Base-by-base conservation (phyloP, 1,140 invertebrate species). In the Venturia canescens region DNA sequence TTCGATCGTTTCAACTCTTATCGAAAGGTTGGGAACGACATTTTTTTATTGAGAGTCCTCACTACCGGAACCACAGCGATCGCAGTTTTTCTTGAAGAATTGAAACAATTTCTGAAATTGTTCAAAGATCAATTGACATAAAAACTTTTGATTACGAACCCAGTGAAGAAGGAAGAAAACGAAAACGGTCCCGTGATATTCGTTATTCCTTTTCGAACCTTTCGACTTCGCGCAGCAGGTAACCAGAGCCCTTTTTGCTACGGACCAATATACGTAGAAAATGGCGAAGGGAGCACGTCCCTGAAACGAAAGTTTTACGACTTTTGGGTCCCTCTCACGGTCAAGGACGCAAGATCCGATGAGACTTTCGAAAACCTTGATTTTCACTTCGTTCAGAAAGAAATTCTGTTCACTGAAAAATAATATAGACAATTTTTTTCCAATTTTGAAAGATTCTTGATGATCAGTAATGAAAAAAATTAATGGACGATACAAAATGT, bases 261-360 rank as follows among this genome's bases (percentile, higher is more conserved):
- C 69, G 69, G 69, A 13, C 23, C 34, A 5, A 9, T 21, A 63
- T 27, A 27, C 69, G 31, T 69, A 44, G n/a, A n/a, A 81, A 88
- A 88, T 89, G 86, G 80, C 85, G 82, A 84, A 63, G 21, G 50
- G 77, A 84, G 69, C 80, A 83, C 78, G 84, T 84, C 88, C 88
- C 89, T 88, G 53, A 27, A 67, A 38, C 77, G 53, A 50, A 21
- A 31, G 44, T 66, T 76, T 76, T 57, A 66, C 82, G 83, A 80
- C 34, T 71, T 44, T 27, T 26, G 3, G 21, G n/a, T n/a, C 48
- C 31, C 11, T 44, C 18, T 44, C n/a, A 75, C 53, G 72, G 72
- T 34, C 72, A 60, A 38, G 44, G 38, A 11, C 72, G 72, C 38
- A 27, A 48, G 53, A 69, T 21, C 34, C 29, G 15, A 31, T 34